phyloP scores from a whole-genome alignment of 2,113 vertebrate genomes.

The Kobus ellipsiprymnus region DNA sequence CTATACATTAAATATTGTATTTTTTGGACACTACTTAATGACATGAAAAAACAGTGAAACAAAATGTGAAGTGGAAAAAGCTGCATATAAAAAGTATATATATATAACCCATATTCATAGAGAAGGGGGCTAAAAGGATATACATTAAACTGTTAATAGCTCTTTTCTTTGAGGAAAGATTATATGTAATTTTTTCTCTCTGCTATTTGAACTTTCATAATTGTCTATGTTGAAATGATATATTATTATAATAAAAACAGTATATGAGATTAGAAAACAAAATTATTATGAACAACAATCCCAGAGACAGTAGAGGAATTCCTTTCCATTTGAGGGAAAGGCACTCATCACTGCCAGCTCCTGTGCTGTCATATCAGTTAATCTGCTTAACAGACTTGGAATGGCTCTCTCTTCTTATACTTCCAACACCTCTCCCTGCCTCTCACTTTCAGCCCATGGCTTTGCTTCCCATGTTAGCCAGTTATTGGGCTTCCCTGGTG shows the following conservation, averaged over 20 bases:
- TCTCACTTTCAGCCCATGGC: neutral
- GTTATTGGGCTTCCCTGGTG: neutral
- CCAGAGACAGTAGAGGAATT: neutral
- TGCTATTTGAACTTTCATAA: neutral
- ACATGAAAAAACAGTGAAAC: neutral
- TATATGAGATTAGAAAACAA: neutral
- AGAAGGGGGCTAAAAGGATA: neutral
- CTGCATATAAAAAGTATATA: neutral
- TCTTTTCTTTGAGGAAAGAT: neutral
- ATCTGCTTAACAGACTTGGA: neutral
- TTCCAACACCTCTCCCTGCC: neutral
- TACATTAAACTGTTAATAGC: neutral
- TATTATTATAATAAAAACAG: neutral
- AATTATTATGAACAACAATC: neutral
- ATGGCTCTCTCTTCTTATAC: neutral
- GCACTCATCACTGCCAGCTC: neutral
- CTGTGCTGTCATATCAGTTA: neutral
- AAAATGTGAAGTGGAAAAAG: neutral
- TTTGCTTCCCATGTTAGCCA: neutral
- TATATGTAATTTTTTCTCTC: neutral
- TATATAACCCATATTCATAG: neutral
- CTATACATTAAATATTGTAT: neutral
- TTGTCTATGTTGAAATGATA: neutral
- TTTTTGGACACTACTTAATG: neutral
- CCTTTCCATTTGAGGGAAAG: neutral